These are phyloP conservation scores for Danionella dracula DNA, from an alignment of 2,797 vertebrate species.

Conservation along the genomic window DNA sequence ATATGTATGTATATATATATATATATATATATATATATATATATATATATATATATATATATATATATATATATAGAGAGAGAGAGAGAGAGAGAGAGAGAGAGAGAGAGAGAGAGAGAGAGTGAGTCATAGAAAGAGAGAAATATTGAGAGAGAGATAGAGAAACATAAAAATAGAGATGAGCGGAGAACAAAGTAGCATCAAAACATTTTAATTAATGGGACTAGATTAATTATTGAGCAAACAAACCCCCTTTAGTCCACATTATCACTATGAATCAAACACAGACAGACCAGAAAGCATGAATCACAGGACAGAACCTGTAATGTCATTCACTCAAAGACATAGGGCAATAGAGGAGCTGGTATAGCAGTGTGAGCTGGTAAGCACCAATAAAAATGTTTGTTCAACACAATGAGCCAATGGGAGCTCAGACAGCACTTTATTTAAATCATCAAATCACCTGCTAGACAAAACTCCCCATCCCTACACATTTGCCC, in stretches of 20 bases:
- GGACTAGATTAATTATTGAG: too few relatives aligned
- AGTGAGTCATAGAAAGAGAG: too few relatives aligned
- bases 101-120: too few relatives aligned
- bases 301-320: conserved; percentile 55
- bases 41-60: too few relatives aligned
- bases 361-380: conserved; percentile 47
- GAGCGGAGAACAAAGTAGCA: conserved; percentile 33
- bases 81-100: too few relatives aligned
- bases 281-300: conserved; percentile 38
- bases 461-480: conserved; percentile 59
- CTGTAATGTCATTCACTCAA: conserved; percentile 56
- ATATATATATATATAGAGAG: too few relatives aligned
- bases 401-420: too few relatives aligned
- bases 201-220: conserved; percentile 31
- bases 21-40: too few relatives aligned
- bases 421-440: too few relatives aligned
- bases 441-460: neutral
- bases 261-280: conserved; percentile 24
- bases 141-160: too few relatives aligned
- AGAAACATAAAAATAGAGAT: too few relatives aligned
- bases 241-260: conserved; percentile 28
- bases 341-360: conserved; percentile 59
- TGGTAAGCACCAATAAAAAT: neutral
- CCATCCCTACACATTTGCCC: conserved; percentile 68
- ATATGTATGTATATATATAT: too few relatives aligned